Evolutionary conservation across 2,113 vertebrate genomes (phyloP).

Genomic region (Perca flavescens): DNA sequence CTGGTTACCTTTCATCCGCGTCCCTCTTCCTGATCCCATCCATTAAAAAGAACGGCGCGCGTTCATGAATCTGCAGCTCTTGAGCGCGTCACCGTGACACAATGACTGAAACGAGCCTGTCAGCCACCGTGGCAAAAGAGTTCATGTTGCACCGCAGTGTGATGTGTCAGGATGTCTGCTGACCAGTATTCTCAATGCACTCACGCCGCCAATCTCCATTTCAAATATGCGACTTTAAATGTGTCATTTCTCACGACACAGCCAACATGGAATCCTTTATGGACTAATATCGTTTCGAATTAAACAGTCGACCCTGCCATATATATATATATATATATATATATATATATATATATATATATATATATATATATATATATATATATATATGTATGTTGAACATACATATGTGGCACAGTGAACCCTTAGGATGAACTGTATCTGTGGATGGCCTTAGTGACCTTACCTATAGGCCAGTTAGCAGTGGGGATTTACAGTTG

Average conservation of each 20-base stretch:
- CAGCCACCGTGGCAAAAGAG: background rate
- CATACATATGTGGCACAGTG: too few species aligned
- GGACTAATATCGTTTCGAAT: background rate
- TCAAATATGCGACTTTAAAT: background rate
- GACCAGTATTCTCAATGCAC: background rate
- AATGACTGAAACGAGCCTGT: too few species aligned
- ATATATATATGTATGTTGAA: too few species aligned
- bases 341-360: too few species aligned
- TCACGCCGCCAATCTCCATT: background rate
- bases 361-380: too few species aligned
- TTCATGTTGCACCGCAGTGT: background rate
- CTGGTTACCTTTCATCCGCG: slow-evolving; percentile 56
- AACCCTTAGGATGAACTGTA: too few species aligned
- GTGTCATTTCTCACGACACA: background rate
- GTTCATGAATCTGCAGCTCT: slow-evolving; percentile 19
- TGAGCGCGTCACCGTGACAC: slow-evolving; percentile 41
- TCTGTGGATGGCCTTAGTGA: too few species aligned
- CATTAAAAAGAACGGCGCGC: slow-evolving; percentile 25
- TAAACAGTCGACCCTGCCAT: background rate
- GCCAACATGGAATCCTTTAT: rapidly evolving
- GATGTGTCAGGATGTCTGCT: background rate
- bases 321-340: too few species aligned
- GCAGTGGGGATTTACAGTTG: too few species aligned
- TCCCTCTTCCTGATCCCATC: slow-evolving; percentile 25
- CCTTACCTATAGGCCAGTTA: too few species aligned